Evolutionary conservation across 2,797 vertebrate species (phyloP).

Genomic region (Neostethus bicornis): DNA sequence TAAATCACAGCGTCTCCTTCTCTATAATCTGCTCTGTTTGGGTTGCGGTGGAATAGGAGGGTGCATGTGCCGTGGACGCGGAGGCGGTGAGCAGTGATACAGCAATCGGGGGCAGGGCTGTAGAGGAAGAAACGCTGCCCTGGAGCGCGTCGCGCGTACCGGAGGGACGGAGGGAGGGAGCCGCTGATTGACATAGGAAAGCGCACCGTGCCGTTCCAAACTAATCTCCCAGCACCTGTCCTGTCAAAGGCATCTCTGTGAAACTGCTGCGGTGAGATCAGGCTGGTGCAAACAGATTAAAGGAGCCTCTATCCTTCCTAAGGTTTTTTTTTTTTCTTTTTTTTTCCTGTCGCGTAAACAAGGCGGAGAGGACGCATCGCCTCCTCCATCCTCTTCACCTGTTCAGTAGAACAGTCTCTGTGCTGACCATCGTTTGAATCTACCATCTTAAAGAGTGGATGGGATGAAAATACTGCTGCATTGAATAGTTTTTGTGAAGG

Average conservation of each 20-base stretch:
- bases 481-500: conserved; percentile 31
- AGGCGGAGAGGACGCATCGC: conserved; percentile 18
- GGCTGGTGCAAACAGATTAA: conserved; percentile 38
- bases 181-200: conserved; percentile 66
- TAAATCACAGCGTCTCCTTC: conserved; percentile 1
- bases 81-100: conserved; percentile 35
- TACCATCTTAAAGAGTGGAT: conserved; percentile 28
- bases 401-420: conserved; percentile 22
- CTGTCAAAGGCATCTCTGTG: conserved; percentile 59
- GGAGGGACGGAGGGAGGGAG: conserved; percentile 59
- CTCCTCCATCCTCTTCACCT: conserved; percentile 30
- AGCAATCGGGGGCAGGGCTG: conserved; percentile 48
- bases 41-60: conserved; percentile 40
- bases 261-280: conserved; percentile 43
- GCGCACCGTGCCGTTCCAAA: conserved; percentile 55
- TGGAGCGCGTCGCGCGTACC: conserved; percentile 56
- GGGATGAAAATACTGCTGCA: conserved; percentile 32
- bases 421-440: conserved; percentile 26
- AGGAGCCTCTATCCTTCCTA: conserved; percentile 36
- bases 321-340: too few relatives aligned
- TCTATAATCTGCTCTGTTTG: conserved; percentile 17
- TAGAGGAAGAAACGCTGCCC: conserved; percentile 30
- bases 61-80: conserved; percentile 37
- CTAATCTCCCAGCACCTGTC: conserved; percentile 53
- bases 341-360: conserved; percentile 6